Base-by-base conservation (phyloP, 2,113 vertebrate genomes). In the Myotis lucifugus region DNA sequence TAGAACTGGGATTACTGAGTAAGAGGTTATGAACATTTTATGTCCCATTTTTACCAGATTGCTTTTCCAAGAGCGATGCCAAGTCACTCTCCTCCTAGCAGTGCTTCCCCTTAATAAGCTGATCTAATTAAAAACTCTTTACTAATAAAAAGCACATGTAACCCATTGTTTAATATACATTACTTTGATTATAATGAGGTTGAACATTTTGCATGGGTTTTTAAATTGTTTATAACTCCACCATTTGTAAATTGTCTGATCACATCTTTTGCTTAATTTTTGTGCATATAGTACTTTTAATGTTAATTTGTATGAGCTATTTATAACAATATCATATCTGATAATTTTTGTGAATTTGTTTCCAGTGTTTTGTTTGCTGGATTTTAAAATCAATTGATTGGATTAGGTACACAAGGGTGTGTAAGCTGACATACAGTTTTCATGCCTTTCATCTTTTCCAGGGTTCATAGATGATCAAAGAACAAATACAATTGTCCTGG, bases 311-410 rank as follows among this genome's bases (percentile, higher is more conserved):
- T 34, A 66, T 50, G 37, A 40, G 42, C 8, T 34, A 42, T 25
- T 90, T 70, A 59, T 34, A 32, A 94, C 66, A 42, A 76, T 87
- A 86, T n/a, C 37, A 90, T 10, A 32, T 23, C 4, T 66, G 54
- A 67, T 56, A 40, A 64, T 94, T 85, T 61, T 73, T 66, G 27
- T 85, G 72, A 88, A 85, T 96, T 95, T 85, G 8, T 73, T 88
- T 90, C 21, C 37, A 91, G 14, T 54, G 6, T 76, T 92, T 93
- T 61, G 34, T 59, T 91, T 79, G 7, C 23, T 73, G 14, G 19
- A 69, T 93, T 91, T 82, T 64, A 89, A 61, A 84, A 78, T 32
- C 48, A 79, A 25, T 67, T 76, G 34, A 76, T 73, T 84, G 6
- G 23, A 42, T 50, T 86, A 89, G 27, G n/a, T 52, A 82, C 15